Evolutionary conservation across 2,888 invertebrate species (phyloP), one percentile per base, ranked within the genome.

Genomic region (Troides aeacus): DNA sequence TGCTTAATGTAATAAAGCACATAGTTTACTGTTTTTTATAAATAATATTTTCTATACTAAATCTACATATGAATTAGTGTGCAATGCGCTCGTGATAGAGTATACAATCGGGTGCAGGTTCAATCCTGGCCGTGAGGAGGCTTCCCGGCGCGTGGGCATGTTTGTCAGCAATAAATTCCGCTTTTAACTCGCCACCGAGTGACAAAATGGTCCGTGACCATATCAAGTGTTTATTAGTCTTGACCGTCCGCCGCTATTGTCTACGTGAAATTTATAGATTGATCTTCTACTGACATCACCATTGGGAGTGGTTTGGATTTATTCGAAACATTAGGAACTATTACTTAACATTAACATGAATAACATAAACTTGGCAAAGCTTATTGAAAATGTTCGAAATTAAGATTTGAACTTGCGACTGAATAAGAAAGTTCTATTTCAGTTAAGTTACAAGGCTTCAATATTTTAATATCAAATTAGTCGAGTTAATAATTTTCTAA

Each of bases 131-230:
- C 61, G 23, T 64, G 18, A 65, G 61, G 76, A 74, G 81, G 73
- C 81, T 85, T 84, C 84, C 81, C 76, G 85, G 73, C 81, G 80
- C 82, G 84, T 86, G 86, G 85, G 84, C 63, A 60, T 18, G 2
- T 10, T 24, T 36, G 63, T 50, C 24, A 64, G 84, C 79, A 80
- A 90, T 92, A 92, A 92, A 92, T 92, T 84, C 74, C 53, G 75
- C 73, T 88, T 92, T 91, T 90, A 91, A 89, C 84, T 84, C 71
- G 65, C 72, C 69, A 69, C 73, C 72, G 68, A 74, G 66, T 70
- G 72, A 66, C 71, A 68, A 72, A 76, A 75, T 75, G 59, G 69
- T 74, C 72, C 70, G 76, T 78, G 76, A 77, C 74, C 77, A 39
- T 39, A 39, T 39, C 39, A 39, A 8, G 39, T 39, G 77, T 79